These are phyloP conservation scores for Centropus bengalensis DNA, from an alignment of 2,113 vertebrate genomes.

Conservation along the genomic window DNA sequence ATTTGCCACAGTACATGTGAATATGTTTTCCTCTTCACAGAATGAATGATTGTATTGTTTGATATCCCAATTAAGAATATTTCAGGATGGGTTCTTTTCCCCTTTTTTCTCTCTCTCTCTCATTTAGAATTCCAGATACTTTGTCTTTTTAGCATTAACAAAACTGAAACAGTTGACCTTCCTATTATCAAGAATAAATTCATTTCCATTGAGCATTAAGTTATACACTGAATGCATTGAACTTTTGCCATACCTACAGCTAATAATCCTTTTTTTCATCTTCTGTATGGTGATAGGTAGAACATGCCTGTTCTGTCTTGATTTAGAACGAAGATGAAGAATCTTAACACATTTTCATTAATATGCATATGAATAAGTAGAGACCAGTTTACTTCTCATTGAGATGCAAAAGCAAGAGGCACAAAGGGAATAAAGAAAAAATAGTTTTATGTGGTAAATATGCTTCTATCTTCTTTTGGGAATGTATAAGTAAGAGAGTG, in stretches of 20 bases:
- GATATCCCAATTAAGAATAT: background rate
- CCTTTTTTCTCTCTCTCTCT: background rate
- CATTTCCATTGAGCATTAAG: constrained; percentile 17
- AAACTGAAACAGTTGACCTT: constrained; percentile 12
- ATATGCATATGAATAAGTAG: background rate
- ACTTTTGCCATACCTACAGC: background rate
- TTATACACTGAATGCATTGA: constrained; percentile 24
- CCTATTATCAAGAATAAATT: background rate
- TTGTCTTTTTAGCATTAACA: background rate
- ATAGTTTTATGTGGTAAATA: background rate
- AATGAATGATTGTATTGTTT: background rate
- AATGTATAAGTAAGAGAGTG: background rate
- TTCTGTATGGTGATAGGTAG: background rate
- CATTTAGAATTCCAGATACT: background rate
- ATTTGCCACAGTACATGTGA: background rate
- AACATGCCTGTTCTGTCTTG: background rate
- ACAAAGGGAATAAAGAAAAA: background rate
- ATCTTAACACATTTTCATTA: constrained; percentile 21
- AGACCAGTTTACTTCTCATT: background rate
- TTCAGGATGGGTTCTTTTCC: background rate
- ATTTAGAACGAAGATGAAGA: background rate
- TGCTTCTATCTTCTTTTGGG: background rate
- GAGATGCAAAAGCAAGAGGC: background rate
- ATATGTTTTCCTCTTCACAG: background rate
- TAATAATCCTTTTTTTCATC: background rate